A percentile compares a stretch with the other conserved stretches of the same genome.
Evolutionary conservation across 2,797 vertebrate species (phyloP).

Genomic region (Diglossa cyanea): DNA sequence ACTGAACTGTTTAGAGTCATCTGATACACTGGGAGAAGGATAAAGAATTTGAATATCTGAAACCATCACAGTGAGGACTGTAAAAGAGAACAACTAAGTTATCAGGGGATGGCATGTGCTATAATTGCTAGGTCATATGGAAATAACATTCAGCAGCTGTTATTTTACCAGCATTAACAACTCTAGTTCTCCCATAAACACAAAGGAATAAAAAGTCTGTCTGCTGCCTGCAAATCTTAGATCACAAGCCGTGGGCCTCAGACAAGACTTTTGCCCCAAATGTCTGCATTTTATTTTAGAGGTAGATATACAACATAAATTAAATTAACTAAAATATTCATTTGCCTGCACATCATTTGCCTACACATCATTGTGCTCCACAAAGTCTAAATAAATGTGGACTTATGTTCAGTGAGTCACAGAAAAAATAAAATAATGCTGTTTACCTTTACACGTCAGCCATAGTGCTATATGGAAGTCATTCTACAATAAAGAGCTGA

Average conservation of each 20-base stretch:
- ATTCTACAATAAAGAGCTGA: background rate
- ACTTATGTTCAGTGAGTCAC: background rate
- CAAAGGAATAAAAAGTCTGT: background rate
- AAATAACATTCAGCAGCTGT: constrained; percentile 12
- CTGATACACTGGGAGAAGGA: background rate
- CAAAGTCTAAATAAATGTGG: background rate
- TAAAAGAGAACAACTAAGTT: background rate
- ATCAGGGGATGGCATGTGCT: background rate
- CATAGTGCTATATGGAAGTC: background rate
- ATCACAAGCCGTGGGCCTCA: background rate
- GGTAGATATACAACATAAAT: background rate
- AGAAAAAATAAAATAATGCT: background rate
- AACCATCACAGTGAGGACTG: background rate
- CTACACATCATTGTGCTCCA: background rate
- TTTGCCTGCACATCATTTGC: background rate
- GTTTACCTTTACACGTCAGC: background rate
- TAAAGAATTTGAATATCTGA: background rate
- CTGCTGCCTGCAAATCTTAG: background rate
- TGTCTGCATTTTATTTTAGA: background rate
- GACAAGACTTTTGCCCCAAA: background rate
- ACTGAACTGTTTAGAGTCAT: background rate
- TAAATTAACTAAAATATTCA: background rate
- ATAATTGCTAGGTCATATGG: background rate
- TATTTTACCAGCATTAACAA: background rate
- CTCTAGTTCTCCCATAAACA: background rate